Base-by-base conservation (phyloP, 2,113 vertebrate species). In the Oncorhynchus clarkii region DNA sequence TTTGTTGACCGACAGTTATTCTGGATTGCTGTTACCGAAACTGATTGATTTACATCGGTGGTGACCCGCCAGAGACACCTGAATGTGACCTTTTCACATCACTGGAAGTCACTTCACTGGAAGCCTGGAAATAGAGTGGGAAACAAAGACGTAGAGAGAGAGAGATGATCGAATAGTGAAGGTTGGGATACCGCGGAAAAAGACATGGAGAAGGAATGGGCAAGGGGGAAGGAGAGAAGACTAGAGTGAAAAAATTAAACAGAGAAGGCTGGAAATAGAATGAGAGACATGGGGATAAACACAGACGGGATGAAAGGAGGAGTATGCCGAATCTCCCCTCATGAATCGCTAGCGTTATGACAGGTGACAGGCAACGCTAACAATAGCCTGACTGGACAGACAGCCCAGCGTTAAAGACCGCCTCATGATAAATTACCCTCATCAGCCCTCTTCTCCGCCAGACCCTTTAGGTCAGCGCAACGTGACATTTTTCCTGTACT, bases 61-160 rank as follows among this genome's bases (percentile, higher is more conserved):
- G 70, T 24, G 64, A 78, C 72, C 65, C 70, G 67, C 72, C 72
- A 78, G 67, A 82, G 71, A 81, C 76, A 76, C 73, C 79, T 69
- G 77, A 83, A 85, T 81, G 76, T 83, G 76, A 85, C 81, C 80
- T 80, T 83, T 85, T 73, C 78, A 83, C 80, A 78, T 71, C 54
- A 68, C 24, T 80, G 78, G 54, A 39, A 73, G 78, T 75, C 71
- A 78, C 75, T 9, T 29, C 48, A 71, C 72, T 66, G 22, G 72
- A 80, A 78, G 65, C 31, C 39, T 64, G 72, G 67, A 59, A 34
- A 70, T 68, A 45, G 51, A 67, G 48, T 18, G 7, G 78, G 62
- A 70, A 73, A 22, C 54, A 70, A 73, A 22, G 39, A 11, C 0
- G 39, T 11, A 45, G 39, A 45, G 39, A 45, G 34, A 39, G 34